phyloP scores from a whole-genome alignment of 2,888 invertebrate species.

The Clitarchus hookeri region DNA sequence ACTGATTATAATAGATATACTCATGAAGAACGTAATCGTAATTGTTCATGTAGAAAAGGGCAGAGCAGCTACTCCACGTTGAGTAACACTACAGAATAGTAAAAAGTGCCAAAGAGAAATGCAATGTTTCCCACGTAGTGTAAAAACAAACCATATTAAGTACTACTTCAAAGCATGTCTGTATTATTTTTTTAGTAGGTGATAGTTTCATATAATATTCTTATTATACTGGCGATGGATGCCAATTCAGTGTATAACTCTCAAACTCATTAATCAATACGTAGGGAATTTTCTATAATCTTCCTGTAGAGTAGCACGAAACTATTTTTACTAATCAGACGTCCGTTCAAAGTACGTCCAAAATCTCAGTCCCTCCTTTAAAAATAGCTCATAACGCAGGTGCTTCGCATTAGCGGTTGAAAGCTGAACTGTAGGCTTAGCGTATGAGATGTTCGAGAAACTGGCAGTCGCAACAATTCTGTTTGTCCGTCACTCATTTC shows the following conservation, averaged over 20 bases:
- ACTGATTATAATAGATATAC: no score
- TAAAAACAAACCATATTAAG: background rate
- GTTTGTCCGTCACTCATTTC: no score
- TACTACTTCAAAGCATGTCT: background rate
- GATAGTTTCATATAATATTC: background rate
- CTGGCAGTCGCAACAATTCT: background rate
- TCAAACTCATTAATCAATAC: background rate
- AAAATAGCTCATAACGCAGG: conserved; percentile 14
- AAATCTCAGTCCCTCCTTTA: conserved; percentile 26
- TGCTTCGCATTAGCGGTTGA: background rate
- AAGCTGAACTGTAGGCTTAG: background rate
- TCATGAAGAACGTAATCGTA: no score
- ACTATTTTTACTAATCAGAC: conserved; percentile 16
- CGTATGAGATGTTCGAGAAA: background rate
- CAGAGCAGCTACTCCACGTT: no score
- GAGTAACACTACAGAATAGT: no score
- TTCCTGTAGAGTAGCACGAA: background rate
- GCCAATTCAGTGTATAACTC: background rate
- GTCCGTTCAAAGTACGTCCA: conserved; percentile 25
- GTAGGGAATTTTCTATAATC: conserved; percentile 20
- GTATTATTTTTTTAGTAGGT: background rate
- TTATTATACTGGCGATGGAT: background rate
- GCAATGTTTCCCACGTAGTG: background rate
- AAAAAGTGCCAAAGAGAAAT: no score
- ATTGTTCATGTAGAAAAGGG: no score